phyloP scores from a whole-genome alignment of 2,888 invertebrate species.

The Caenorhabditis becei region DNA sequence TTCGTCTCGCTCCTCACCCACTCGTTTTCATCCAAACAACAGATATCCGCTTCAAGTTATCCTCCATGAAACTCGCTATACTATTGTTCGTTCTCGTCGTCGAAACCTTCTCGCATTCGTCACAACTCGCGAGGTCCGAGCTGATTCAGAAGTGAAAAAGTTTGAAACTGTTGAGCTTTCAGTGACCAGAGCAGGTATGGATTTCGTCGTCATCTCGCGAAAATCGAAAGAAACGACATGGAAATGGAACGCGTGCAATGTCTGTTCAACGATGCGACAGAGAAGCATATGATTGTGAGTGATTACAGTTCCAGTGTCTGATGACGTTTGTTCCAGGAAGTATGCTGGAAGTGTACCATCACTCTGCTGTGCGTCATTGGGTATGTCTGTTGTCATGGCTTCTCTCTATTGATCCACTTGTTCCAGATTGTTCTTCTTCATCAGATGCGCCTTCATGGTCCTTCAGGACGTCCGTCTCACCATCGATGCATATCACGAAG shows the following conservation, averaged over 20 bases:
- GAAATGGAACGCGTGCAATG: neutral
- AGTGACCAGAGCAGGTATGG: neutral
- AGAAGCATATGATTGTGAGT: neutral
- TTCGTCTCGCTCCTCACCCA: neutral
- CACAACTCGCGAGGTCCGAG: neutral
- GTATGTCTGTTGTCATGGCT: no score
- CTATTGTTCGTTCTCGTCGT: neutral
- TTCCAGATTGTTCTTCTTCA: neutral
- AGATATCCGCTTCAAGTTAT: neutral
- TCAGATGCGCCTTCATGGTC: neutral
- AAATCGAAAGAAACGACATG: neutral
- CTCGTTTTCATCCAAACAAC: constrained; percentile 3
- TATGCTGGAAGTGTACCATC: no score
- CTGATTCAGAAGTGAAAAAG: neutral
- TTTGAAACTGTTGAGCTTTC: neutral
- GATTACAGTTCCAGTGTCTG: no score
- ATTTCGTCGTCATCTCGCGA: neutral
- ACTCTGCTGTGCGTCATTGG: no score
- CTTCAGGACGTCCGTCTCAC: neutral
- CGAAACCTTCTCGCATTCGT: neutral
- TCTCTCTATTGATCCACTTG: neutral
- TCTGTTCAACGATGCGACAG: neutral
- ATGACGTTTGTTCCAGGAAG: no score
- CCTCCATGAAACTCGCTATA: neutral
- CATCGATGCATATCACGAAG: neutral